These are phyloP conservation scores for Nyctibius grandis DNA, from an alignment of 2,797 vertebrate species.

Conservation along the genomic window DNA sequence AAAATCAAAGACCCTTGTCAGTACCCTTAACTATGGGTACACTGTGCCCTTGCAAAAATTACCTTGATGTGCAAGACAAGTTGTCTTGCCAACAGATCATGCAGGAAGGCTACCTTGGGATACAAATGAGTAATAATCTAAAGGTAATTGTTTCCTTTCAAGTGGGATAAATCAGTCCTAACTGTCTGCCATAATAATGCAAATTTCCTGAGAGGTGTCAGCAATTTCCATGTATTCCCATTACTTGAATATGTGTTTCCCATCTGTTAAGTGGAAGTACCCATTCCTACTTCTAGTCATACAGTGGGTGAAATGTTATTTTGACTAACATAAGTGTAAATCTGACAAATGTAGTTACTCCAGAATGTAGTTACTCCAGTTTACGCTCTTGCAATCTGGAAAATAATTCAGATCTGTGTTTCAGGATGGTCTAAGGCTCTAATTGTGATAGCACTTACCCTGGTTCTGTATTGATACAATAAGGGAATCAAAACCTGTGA, in stretches of 20 bases:
- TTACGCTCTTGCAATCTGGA: accelerated
- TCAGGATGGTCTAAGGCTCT: background rate
- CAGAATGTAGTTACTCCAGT: background rate
- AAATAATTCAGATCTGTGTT: background rate
- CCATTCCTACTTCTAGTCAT: background rate
- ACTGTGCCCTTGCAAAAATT: slow-evolving; percentile 26
- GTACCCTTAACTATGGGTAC: background rate
- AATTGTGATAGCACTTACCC: background rate
- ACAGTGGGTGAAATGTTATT: background rate
- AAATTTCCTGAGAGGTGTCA: slow-evolving; percentile 16
- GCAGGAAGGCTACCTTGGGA: background rate
- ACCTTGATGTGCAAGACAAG: background rate
- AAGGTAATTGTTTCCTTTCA: slow-evolving; percentile 36
- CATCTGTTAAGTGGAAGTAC: background rate
- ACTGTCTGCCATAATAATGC: background rate
- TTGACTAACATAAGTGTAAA: background rate
- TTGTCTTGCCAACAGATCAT: background rate
- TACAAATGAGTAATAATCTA: slow-evolving; percentile 21
- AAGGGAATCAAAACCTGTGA: background rate
- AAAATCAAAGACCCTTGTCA: background rate
- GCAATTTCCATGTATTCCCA: background rate
- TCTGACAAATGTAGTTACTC: background rate
- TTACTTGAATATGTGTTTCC: background rate
- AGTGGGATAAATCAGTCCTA: slow-evolving; percentile 39
- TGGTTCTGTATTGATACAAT: background rate